A percentile compares a stretch with the other conserved stretches of the same genome.
phyloP scores from a whole-genome alignment of 2,797 vertebrate species.

The Spatula versicolor region DNA sequence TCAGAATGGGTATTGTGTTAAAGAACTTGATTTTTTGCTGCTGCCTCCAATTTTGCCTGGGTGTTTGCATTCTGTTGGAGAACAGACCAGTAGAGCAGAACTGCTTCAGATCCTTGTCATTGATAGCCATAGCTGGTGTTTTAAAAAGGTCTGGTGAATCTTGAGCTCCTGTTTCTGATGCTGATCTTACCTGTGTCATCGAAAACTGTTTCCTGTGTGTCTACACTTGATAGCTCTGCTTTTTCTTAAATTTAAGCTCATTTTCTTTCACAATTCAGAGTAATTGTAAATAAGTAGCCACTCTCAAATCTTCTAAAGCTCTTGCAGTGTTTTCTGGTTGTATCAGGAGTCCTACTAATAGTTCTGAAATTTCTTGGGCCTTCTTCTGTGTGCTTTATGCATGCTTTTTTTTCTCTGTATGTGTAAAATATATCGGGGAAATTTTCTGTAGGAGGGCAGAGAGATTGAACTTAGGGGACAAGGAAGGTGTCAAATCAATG shows the following conservation, averaged over 20 bases:
- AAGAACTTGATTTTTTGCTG: not conserved
- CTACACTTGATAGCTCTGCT: not conserved
- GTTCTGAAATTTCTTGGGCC: not conserved
- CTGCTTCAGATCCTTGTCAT: not conserved
- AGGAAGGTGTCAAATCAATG: not conserved
- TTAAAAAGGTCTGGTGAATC: not conserved
- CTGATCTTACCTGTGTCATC: not conserved
- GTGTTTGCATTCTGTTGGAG: not conserved
- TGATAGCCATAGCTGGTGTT: not conserved
- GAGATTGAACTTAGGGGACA: not conserved
- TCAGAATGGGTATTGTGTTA: not conserved
- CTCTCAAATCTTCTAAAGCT: not conserved
- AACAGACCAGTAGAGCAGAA: not conserved
- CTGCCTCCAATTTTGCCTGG: not conserved
- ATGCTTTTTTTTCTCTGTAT: not conserved
- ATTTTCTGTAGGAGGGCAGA: not conserved
- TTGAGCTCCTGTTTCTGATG: not conserved
- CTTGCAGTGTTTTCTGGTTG: not conserved
- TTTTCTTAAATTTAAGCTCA: not conserved
- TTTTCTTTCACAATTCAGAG: not conserved
- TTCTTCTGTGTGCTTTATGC: not conserved
- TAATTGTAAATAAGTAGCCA: not conserved
- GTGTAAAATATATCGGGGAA: not conserved
- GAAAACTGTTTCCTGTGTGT: not conserved
- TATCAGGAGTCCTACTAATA: not conserved